These are phyloP conservation scores for Brachionus asplanchnoidis DNA, from an alignment of 1,140 invertebrate genomes.

Conservation along the genomic window DNA sequence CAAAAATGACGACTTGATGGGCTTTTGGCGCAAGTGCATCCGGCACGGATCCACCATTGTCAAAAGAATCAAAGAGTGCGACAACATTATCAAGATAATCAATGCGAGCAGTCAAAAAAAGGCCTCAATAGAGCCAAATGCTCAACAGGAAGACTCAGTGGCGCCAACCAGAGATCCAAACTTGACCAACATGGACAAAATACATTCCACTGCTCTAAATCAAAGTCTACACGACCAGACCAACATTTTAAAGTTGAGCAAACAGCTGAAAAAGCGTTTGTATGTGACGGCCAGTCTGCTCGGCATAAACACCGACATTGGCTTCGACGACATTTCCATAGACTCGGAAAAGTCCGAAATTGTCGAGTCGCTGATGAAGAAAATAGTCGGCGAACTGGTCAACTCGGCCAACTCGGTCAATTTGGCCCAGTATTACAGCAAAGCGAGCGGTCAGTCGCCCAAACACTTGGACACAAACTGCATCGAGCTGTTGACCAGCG, in stretches of 20 bases:
- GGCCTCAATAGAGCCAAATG: neutral
- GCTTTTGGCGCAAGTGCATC: conserved; percentile 28
- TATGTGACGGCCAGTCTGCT: neutral
- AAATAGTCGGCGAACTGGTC: conserved; percentile 5
- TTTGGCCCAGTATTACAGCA: neutral
- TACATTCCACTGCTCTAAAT: neutral
- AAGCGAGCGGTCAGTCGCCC: neutral
- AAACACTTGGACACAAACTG: neutral
- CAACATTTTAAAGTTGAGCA: neutral
- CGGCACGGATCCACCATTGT: neutral
- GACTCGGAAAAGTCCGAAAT: conserved; percentile 33
- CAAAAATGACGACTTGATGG: conserved; percentile 21
- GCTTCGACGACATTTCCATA: conserved; percentile 21
- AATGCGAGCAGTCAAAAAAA: neutral
- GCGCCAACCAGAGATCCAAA: neutral
- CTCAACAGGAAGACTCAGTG: neutral
- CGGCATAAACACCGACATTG: conserved; percentile 32
- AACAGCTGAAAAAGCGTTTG: conserved; percentile 7
- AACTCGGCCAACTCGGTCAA: neutral
- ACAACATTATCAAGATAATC: neutral
- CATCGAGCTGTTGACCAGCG: neutral
- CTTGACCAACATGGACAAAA: neutral
- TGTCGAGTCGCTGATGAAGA: neutral
- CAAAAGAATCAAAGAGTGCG: neutral
- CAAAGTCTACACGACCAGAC: neutral